phyloP scores from a whole-genome alignment of 2,888 invertebrate species.

The Hofmannophila pseudospretella region DNA sequence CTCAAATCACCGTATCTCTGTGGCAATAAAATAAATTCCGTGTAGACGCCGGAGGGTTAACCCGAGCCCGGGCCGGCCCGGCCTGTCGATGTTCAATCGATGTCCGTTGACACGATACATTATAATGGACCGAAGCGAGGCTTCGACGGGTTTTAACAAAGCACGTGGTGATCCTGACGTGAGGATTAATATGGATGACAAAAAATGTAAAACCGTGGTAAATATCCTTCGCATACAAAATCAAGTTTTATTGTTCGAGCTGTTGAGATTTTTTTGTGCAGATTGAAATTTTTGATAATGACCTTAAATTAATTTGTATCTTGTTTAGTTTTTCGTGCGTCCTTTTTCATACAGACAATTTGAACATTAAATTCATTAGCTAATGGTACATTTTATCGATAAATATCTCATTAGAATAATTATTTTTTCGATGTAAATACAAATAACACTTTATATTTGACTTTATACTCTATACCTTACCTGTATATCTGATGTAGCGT shows the following conservation, averaged over 20 bases:
- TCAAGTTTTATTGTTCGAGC: constrained; percentile 50
- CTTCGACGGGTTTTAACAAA: constrained; percentile 73
- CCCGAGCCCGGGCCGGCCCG: constrained; percentile 43
- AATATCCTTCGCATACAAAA: constrained; percentile 60
- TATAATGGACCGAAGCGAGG: constrained; percentile 67
- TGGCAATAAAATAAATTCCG: constrained; percentile 75
- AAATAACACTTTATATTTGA: neutral
- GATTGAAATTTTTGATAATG: constrained; percentile 47
- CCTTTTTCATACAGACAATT: constrained; percentile 3
- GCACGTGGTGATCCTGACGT: constrained; percentile 74
- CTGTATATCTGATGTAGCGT: too few relatives aligned
- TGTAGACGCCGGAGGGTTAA: constrained; percentile 73
- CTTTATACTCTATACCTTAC: too few relatives aligned
- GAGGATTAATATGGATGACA: constrained; percentile 74
- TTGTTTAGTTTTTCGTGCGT: constrained; percentile 18
- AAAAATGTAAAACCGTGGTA: constrained; percentile 49
- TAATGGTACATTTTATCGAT: neutral
- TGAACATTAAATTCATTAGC: neutral
- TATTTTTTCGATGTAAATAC: neutral
- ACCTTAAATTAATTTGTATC: constrained; percentile 52
- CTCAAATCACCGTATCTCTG: constrained; percentile 73
- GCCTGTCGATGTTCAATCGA: constrained; percentile 74
- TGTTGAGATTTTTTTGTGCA: constrained; percentile 42
- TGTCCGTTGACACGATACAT: constrained; percentile 76
- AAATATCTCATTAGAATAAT: neutral